A percentile compares a stretch with the other conserved stretches of the same genome.
These are phyloP conservation scores for Salticus scenicus DNA, from an alignment of 2,888 invertebrate species.

Conservation along the genomic window DNA sequence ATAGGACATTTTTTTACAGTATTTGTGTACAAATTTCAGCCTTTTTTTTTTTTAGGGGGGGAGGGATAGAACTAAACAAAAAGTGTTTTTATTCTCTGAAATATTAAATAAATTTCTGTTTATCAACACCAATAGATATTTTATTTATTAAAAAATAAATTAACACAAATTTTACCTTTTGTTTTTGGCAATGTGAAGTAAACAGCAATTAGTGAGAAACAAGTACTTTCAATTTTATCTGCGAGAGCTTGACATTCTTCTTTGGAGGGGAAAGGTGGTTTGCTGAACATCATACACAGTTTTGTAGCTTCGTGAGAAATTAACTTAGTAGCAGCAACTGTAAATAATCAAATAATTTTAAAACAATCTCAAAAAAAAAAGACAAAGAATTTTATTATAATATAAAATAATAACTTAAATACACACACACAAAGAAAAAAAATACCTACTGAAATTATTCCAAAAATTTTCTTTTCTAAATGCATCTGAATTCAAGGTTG, in stretches of 20 bases:
- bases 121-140: too few species aligned
- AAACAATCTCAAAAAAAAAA: not conserved
- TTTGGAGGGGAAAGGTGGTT: conserved; percentile 16
- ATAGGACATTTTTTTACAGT: too few species aligned
- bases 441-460: conserved; percentile 46
- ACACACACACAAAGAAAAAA: too few species aligned
- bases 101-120: too few species aligned
- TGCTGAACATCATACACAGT: conserved; percentile 52
- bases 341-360: not conserved
- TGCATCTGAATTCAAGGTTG: conserved; percentile 23
- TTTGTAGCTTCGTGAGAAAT: conserved; percentile 66
- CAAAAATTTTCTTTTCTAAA: conserved; percentile 36
- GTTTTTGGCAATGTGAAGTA: conserved; percentile 35
- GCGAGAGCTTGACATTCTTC: conserved; percentile 41
- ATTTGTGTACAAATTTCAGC: too few species aligned
- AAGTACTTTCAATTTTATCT: conserved; percentile 40
- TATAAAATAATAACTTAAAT: not conserved
- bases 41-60: too few species aligned
- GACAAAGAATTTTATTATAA: not conserved
- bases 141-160: too few species aligned
- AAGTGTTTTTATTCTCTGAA: too few species aligned
- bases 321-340: conserved; percentile 53
- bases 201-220: conserved; percentile 43
- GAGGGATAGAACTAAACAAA: too few species aligned
- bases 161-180: too few species aligned